Evolutionary conservation across 2,113 vertebrate species (phyloP).

Genomic region (Alethe castanea): DNA sequence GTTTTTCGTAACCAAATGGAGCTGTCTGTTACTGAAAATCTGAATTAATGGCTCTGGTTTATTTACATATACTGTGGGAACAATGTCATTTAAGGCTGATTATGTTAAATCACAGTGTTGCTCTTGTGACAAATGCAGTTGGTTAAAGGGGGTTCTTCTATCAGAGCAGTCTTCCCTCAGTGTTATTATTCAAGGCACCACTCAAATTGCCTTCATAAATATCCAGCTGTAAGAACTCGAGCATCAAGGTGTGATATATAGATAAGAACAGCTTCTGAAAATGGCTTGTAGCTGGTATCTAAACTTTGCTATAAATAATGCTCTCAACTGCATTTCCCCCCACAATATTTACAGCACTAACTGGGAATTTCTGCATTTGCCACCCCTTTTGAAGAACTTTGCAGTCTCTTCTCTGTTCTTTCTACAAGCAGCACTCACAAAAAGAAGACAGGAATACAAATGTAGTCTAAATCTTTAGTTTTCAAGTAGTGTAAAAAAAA

Average conservation of each 20-base stretch:
- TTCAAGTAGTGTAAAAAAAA: not conserved
- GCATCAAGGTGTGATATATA: slow-evolving; percentile 37
- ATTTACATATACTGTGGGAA: not conserved
- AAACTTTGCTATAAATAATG: slow-evolving; percentile 37
- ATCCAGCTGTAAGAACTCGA: not conserved
- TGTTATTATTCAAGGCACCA: not conserved
- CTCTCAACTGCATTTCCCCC: not conserved
- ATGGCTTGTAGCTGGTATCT: not conserved
- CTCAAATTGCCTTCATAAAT: slow-evolving; percentile 28
- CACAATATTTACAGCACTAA: not conserved
- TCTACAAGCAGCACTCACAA: not conserved
- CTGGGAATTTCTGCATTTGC: not conserved
- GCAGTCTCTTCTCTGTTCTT: not conserved
- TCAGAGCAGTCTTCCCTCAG: not conserved
- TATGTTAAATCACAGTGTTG: slow-evolving; percentile 6
- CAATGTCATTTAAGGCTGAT: slow-evolving; percentile 13
- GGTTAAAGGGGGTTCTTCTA: not conserved
- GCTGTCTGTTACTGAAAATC: not conserved
- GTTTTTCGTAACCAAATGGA: not conserved
- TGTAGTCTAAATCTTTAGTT: not conserved
- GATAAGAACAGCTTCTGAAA: not conserved
- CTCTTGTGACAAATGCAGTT: slow-evolving; percentile 7
- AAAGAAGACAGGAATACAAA: not conserved
- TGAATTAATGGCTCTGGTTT: slow-evolving; percentile 14
- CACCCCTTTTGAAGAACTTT: not conserved